Percentiles rank a stretch among this genome's conserved stretches.
phyloP scores from a whole-genome alignment of 1,140 invertebrate genomes.

The Drosophila sulfurigaster region DNA sequence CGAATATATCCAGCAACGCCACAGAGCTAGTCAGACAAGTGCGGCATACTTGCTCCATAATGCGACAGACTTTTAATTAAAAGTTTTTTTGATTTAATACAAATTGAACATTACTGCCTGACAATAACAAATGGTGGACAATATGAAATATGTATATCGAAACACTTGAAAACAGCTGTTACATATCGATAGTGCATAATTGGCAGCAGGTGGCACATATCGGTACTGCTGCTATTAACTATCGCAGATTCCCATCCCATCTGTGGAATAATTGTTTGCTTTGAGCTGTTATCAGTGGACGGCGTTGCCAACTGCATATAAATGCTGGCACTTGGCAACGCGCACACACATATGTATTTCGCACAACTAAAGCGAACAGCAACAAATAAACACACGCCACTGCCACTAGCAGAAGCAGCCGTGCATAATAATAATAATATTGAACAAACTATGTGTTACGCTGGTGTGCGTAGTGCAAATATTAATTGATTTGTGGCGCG shows the following conservation, averaged over 20 bases:
- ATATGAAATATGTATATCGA: slow-evolving; percentile 1
- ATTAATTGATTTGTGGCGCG: slow-evolving; percentile 11
- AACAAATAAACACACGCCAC: slow-evolving; percentile 42
- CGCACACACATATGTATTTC: slow-evolving; percentile 40
- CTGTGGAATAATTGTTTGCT: slow-evolving; percentile 23
- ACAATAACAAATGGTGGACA: slow-evolving; percentile 32
- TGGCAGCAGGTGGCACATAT: neutral
- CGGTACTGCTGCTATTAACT: neutral
- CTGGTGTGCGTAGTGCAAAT: slow-evolving; percentile 10
- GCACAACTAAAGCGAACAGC: slow-evolving; percentile 41
- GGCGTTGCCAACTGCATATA: slow-evolving; percentile 40
- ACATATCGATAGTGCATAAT: neutral
- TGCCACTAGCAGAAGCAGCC: neutral
- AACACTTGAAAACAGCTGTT: too few species aligned
- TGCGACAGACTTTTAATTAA: neutral
- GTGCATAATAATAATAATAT: slow-evolving; percentile 30
- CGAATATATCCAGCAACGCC: slow-evolving; percentile 37
- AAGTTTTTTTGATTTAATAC: neutral
- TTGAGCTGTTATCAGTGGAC: slow-evolving; percentile 38
- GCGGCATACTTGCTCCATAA: slow-evolving; percentile 36
- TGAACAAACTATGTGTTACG: slow-evolving; percentile 31
- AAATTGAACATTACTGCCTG: neutral
- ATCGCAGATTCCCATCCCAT: neutral
- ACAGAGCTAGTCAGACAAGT: slow-evolving; percentile 27
- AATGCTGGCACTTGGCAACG: slow-evolving; percentile 38